phyloP scores from a whole-genome alignment of 2,113 vertebrate genomes.

The Cyanoderma ruficeps region DNA sequence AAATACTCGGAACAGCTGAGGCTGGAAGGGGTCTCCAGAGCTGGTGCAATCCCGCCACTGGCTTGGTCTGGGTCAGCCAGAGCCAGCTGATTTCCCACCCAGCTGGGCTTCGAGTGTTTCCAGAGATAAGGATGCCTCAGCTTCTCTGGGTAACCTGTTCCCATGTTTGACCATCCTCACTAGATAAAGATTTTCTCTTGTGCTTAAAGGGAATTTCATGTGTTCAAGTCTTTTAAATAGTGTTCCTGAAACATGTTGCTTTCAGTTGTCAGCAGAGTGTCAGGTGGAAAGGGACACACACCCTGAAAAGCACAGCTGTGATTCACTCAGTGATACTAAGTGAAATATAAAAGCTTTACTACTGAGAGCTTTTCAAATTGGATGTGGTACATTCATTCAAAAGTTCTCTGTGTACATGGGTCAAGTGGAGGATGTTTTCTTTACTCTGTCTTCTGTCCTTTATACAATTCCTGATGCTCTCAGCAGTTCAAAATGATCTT shows the following conservation, averaged over 20 bases:
- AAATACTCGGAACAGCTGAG: neutral
- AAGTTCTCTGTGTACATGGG: neutral
- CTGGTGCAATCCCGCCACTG: neutral
- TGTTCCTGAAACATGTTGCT: neutral
- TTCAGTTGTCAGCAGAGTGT: neutral
- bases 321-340: neutral
- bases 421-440: neutral
- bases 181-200: neutral
- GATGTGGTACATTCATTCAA: neutral
- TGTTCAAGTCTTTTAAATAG: neutral
- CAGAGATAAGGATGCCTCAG: fast-evolving
- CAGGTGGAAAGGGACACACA: neutral
- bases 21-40: neutral
- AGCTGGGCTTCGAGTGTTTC: fast-evolving
- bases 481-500: neutral
- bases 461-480: neutral
- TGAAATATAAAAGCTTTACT: neutral
- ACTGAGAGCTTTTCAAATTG: neutral
- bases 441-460: neutral
- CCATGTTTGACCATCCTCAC: neutral
- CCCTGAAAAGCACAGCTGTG: neutral
- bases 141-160: neutral
- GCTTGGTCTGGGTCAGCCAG: fast-evolving
- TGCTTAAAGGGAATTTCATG: neutral
- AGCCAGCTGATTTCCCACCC: fast-evolving